Conservation (phyloP, 2,797 vertebrate genomes). For the Leptatherina wallacei region DNA sequence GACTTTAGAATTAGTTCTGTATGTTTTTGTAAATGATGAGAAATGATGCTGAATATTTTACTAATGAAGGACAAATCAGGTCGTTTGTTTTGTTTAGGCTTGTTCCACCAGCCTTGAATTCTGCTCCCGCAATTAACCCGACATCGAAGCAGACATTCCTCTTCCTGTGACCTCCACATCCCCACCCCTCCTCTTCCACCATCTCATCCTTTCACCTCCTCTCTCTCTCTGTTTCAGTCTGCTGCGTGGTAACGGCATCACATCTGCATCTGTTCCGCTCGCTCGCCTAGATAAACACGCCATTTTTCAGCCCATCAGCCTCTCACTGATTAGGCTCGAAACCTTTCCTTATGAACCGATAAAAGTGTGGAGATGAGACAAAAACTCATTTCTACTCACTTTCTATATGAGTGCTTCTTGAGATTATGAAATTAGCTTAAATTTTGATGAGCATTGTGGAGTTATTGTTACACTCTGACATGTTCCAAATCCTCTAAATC, state of each 20-base stretch:
- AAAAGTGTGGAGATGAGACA: slow-evolving; percentile 43
- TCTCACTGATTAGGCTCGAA: slow-evolving; percentile 54
- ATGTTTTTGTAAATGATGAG: slow-evolving; percentile 48
- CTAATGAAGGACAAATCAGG: slow-evolving; percentile 40
- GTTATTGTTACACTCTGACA: slow-evolving; percentile 7
- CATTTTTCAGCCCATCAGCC: slow-evolving; percentile 58
- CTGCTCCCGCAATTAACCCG: slow-evolving; percentile 50
- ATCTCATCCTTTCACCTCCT: slow-evolving; percentile 1
- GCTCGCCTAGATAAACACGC: slow-evolving; percentile 54
- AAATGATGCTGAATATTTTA: slow-evolving; percentile 47
- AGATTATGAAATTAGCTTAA: slow-evolving; percentile 53
- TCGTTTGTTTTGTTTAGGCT: slow-evolving; percentile 53
- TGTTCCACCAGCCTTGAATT: slow-evolving; percentile 41
- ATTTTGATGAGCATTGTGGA: slow-evolving; percentile 38
- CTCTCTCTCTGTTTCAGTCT: slow-evolving; percentile 35
- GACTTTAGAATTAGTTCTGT: background rate
- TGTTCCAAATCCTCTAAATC: slow-evolving; percentile 34
- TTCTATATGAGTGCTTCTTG: slow-evolving; percentile 43
- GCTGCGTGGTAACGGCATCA: slow-evolving; percentile 62
- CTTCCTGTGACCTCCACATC: slow-evolving; percentile 6
- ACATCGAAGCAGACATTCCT: slow-evolving; percentile 31
- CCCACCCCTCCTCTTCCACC: background rate
- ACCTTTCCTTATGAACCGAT: slow-evolving; percentile 45
- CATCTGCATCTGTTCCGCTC: slow-evolving; percentile 65
- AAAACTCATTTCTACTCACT: slow-evolving; percentile 14